Evolutionary conservation across 2,113 vertebrate genomes (phyloP).

Genomic region (Pantherophis guttatus): DNA sequence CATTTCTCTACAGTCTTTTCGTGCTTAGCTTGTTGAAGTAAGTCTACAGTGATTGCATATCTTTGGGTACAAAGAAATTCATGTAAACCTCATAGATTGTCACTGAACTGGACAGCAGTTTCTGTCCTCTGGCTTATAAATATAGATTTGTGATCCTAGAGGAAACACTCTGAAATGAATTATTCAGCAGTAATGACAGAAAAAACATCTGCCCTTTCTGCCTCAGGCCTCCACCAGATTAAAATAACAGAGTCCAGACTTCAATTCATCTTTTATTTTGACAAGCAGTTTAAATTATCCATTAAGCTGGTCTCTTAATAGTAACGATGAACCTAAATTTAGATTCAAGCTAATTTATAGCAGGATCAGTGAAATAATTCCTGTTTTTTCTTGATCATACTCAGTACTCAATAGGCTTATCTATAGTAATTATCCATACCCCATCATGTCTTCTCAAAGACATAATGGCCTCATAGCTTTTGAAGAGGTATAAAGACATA

Average conservation of each 20-base stretch:
- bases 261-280: neutral
- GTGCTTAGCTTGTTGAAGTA: constrained; percentile 12
- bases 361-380: neutral
- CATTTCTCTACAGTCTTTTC: neutral
- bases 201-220: constrained; percentile 17
- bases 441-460: neutral
- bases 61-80: constrained; percentile 9
- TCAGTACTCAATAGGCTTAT: neutral
- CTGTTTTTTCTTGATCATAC: neutral
- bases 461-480: neutral
- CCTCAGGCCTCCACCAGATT: neutral
- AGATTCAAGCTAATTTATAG: neutral
- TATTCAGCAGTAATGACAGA: constrained; percentile 15
- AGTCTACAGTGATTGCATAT: neutral
- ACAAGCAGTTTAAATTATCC: neutral
- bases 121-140: constrained; percentile 35
- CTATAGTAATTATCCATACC: neutral
- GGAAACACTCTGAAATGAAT: constrained; percentile 44
- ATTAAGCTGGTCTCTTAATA: neutral
- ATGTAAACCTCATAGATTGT: constrained; percentile 17
- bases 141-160: constrained; percentile 15
- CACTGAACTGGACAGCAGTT: constrained; percentile 30
- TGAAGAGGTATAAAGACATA: neutral
- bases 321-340: neutral
- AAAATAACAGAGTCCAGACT: neutral